These are phyloP conservation scores for Dilophus febrilis DNA, from an alignment of 2,888 invertebrate genomes.

Conservation along the genomic window DNA sequence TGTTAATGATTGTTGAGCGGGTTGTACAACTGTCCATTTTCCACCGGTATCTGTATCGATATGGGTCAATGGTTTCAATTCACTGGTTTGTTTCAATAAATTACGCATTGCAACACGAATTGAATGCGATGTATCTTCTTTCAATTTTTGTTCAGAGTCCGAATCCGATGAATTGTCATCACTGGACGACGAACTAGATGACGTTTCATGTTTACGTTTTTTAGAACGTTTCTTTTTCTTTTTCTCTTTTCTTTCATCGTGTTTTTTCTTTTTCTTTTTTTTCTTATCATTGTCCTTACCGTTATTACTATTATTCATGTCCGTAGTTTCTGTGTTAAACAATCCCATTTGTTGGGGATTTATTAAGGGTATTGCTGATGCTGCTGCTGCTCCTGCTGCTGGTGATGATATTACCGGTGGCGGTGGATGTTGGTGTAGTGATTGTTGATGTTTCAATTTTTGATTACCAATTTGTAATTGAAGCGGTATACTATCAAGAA, in stretches of 20 bases:
- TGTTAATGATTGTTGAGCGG: conserved; percentile 16
- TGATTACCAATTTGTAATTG: not conserved
- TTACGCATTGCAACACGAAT: conserved; percentile 50
- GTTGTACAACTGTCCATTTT: conserved; percentile 32
- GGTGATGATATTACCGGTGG: not conserved
- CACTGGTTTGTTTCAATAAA: conserved; percentile 31
- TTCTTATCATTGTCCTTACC: conserved; percentile 35
- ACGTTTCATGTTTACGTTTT: conserved; percentile 22
- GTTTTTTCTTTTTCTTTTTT: conserved; percentile 42
- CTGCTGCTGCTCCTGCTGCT: conserved; percentile 16
- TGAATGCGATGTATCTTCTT: conserved; percentile 36
- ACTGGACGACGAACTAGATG: conserved; percentile 14
- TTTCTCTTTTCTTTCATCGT: conserved; percentile 29
- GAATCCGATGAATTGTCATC: conserved; percentile 12
- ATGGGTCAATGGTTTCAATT: conserved; percentile 26
- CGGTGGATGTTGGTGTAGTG: not conserved
- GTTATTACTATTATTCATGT: conserved; percentile 27
- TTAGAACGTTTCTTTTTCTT: conserved; percentile 34
- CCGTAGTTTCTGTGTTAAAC: conserved; percentile 5
- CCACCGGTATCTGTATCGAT: conserved; percentile 22
- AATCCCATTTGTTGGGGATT: too few species aligned
- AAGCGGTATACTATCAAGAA: not conserved
- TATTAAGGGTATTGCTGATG: conserved; percentile 13
- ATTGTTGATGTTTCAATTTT: not conserved
- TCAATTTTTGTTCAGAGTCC: conserved; percentile 15